Evolutionary conservation across 2,113 vertebrate genomes (phyloP).

Genomic region (Odocoileus hemionus): DNA sequence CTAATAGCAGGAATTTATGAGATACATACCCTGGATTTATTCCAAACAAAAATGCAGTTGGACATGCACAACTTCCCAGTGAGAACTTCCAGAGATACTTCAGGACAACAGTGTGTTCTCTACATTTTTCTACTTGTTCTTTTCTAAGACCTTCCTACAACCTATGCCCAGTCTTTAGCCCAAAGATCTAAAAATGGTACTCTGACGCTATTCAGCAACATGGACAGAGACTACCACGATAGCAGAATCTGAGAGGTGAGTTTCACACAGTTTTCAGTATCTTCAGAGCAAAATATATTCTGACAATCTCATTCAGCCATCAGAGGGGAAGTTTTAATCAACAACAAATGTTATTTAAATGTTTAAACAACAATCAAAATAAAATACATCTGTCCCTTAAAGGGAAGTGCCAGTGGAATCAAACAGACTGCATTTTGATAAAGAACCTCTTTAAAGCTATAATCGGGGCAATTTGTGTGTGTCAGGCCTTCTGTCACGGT

Average conservation of each 20-base stretch:
- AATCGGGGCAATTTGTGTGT: background rate
- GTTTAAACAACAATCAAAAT: background rate
- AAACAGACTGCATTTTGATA: background rate
- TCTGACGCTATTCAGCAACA: background rate
- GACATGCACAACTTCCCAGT: background rate
- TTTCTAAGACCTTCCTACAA: background rate
- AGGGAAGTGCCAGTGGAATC: background rate
- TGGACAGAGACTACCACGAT: background rate
- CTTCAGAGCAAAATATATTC: conserved; percentile 22
- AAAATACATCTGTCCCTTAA: background rate
- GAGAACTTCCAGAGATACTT: background rate
- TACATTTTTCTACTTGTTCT: background rate
- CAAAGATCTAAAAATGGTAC: background rate
- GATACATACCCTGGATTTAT: background rate
- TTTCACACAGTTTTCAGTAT: background rate
- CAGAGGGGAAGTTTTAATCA: background rate
- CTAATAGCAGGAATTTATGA: background rate
- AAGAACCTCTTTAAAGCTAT: background rate
- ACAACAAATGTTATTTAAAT: background rate
- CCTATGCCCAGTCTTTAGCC: background rate
- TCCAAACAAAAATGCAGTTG: conserved; percentile 31
- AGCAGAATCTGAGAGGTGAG: background rate
- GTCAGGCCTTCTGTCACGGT: background rate
- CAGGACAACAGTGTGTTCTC: background rate
- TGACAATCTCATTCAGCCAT: background rate